Base-by-base conservation (phyloP, 2,888 invertebrate species). In the Argyresthia goedartella region DNA sequence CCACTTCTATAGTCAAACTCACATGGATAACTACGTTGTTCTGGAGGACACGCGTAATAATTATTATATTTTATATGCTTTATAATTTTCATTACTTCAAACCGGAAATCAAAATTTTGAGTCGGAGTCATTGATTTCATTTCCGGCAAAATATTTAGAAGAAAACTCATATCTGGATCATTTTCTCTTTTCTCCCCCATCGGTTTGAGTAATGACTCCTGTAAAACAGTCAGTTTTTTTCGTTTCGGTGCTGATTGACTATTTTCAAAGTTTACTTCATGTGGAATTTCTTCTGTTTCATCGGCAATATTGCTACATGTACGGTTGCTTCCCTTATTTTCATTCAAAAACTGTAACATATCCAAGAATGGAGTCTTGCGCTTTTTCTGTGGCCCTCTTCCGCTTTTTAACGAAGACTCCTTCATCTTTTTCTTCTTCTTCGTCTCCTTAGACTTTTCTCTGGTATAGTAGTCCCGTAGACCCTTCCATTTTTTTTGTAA, bases 101-200 rank as follows among this genome's bases (percentile, higher is more conserved):
- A 59, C 55, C 58, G 53, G 54, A 59, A 60, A 54, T 60, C 58
- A 56, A 59, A 60, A 54, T 58, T 58, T 52, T 60, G 58, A 53
- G 52, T 57, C 53, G 55, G 53, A 53, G 55, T 52, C 60, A 59
- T 59, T 54, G 56, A 54, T 52, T 59, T 57, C 59, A 60, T 60
- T 53, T 59, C 60, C 52, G 58, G 59, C 54, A 60, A 57, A 53
- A 59, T 55, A 56, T 52, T 56, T 55, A 57, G 53, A 50, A 57
- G 55, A 58, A 59, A 58, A 53, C 57, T 56, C 56, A 58, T 54
- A 56, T 58, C 49, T 50, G 58, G 55, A 54, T 57, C 55, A 49
- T 57, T 54, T 53, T 55, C 57, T 55, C 53, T 47, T 55, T 57
- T 54, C 8, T 56, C 54, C 57, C 57, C 53, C 56, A 57, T 56